Percentiles rank a stretch among this genome's conserved stretches.
Evolutionary conservation across 2,888 invertebrate species (phyloP).

Genomic region (Drosophila suboccidentalis): DNA sequence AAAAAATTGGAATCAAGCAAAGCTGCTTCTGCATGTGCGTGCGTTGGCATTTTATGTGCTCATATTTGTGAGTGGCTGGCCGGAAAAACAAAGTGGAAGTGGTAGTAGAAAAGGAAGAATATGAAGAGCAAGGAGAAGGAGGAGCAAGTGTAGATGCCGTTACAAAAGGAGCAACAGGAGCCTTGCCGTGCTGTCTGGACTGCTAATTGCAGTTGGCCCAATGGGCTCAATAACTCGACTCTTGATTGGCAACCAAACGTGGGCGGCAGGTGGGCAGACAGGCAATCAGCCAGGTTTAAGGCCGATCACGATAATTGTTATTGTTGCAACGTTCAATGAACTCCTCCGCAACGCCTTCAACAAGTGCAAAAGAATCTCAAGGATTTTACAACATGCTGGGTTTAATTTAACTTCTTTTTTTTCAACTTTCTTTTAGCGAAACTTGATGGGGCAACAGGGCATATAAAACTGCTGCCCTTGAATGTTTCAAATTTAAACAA

Average conservation of each 20-base stretch:
- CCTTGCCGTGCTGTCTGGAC: slow-evolving; percentile 46
- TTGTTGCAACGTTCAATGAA: slow-evolving; percentile 60
- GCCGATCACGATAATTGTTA: slow-evolving; percentile 52
- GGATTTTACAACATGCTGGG: slow-evolving; percentile 31
- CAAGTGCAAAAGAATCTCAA: slow-evolving; percentile 47
- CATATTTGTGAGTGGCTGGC: slow-evolving; percentile 28
- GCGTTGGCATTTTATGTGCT: slow-evolving; percentile 50
- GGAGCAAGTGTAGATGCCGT: not conserved
- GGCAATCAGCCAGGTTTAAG: slow-evolving; percentile 47
- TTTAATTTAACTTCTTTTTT: slow-evolving; percentile 30
- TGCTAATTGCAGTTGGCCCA: slow-evolving; percentile 60
- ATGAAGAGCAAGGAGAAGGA: slow-evolving; percentile 4
- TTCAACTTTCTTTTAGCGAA: not conserved
- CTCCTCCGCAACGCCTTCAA: slow-evolving; percentile 43
- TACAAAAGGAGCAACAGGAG: slow-evolving; percentile 60
- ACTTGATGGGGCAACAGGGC: not conserved
- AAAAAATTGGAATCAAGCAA: slow-evolving; percentile 49
- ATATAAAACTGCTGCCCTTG: not conserved
- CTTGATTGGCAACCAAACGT: slow-evolving; percentile 67
- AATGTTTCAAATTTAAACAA: too few relatives aligned
- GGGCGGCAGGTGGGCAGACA: slow-evolving; percentile 15
- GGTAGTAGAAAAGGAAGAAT: not conserved
- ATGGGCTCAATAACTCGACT: slow-evolving; percentile 71
- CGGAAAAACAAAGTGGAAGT: slow-evolving; percentile 3
- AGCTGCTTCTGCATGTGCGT: slow-evolving; percentile 46